Conservation (phyloP, 1,140 invertebrate species). For the Aculops lycopersici region DNA sequence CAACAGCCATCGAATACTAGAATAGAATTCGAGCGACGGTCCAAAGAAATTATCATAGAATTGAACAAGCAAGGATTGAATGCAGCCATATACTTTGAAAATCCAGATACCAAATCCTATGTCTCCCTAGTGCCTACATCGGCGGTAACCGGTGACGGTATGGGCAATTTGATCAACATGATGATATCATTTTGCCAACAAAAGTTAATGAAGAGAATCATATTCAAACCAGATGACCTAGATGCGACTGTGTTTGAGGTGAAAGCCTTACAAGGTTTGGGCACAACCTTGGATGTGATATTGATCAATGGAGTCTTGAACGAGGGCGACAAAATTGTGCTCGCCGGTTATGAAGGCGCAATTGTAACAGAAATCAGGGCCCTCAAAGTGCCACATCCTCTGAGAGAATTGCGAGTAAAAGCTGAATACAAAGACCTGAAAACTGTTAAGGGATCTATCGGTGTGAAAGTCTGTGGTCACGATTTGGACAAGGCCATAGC, state of each 20-base stretch:
- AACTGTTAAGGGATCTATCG: slow-evolving; percentile 75
- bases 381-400: slow-evolving; percentile 78
- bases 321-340: slow-evolving; percentile 70
- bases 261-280: slow-evolving; percentile 80
- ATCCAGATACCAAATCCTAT: slow-evolving; percentile 64
- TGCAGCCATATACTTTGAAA: slow-evolving; percentile 73
- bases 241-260: slow-evolving; percentile 94
- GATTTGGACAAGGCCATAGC: slow-evolving; percentile 92
- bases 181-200: slow-evolving; percentile 72
- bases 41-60: slow-evolving; percentile 55
- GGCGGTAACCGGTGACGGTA: slow-evolving; percentile 79
- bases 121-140: slow-evolving; percentile 89
- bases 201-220: slow-evolving; percentile 51
- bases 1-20: slow-evolving; percentile 55
- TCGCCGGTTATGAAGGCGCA: slow-evolving; percentile 88
- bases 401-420: slow-evolving; percentile 89
- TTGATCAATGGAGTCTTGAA: slow-evolving; percentile 70
- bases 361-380: slow-evolving; percentile 90
- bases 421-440: slow-evolving; percentile 84
- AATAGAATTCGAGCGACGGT: slow-evolving; percentile 65
- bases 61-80: slow-evolving; percentile 82
- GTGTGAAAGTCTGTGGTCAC: slow-evolving; percentile 89
- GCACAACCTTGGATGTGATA: slow-evolving; percentile 95
- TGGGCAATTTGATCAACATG: slow-evolving; percentile 79
- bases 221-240: slow-evolving; percentile 56